Evolutionary conservation across 1,140 invertebrate genomes (phyloP), one percentile per base, ranked within the genome.

Genomic region (Hylyphantes graminicola): DNA sequence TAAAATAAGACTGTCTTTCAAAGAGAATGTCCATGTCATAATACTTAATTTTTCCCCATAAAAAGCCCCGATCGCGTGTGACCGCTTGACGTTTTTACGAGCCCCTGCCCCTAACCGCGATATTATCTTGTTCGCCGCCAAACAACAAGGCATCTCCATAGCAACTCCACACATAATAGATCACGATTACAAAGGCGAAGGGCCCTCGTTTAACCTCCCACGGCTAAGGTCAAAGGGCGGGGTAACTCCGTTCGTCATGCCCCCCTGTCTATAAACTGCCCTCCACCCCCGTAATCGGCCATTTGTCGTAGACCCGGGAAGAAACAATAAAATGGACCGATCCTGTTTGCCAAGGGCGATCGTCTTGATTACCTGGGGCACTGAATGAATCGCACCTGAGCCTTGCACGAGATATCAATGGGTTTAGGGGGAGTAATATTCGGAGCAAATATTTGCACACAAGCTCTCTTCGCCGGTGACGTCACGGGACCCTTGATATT

Each of bases 341-440:
- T 63, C 67, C 79, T 83, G 80, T 83, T 83, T 83, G 80, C 80
- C 61, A 74, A 83, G 80, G 80, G 80, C 80, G 80, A 83, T 74
- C 80, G 48, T 83, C 80, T 83, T 83, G 70, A 83, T 74, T 83
- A 83, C 80, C 80, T 83, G 80, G 70, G 80, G 72, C 55, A n/a
- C 59, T 21, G 67, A 73, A 81, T 83, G 74, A 83, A 83, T 83
- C 70, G 80, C 80, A 83, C 80, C 80, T 83, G 80, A 83, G 13
- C 67, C 67, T 64, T 73, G 59, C 35, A 19, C 57, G 17, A 67
- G 80, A 83, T 83, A 83, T 83, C 80, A 83, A 83, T 83, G 72
- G 72, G 80, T 83, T 83, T 74, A 74, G 80, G 70, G 48, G 76
- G 61, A 61, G 59, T 51, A 78, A 78, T 78, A 80, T 80, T 80